Conservation (phyloP, 1,140 invertebrate species). For the Nephila pilipes region DNA sequence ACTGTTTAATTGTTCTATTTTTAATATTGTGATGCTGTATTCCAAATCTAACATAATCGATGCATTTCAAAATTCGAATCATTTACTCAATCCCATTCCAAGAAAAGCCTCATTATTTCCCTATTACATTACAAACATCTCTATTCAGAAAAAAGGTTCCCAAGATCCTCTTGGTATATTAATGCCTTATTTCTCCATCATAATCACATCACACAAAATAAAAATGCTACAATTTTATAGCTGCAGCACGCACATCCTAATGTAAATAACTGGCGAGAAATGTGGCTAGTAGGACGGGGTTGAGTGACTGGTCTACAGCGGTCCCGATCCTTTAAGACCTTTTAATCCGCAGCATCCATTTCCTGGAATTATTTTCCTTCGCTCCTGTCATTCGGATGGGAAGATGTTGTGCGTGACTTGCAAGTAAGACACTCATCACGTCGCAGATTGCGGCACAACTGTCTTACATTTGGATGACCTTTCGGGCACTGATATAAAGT, state of each 20-base stretch:
- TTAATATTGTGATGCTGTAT: no score
- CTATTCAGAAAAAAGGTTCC: no score
- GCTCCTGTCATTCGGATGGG: constrained; percentile 40
- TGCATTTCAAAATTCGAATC: no score
- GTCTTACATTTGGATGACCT: not conserved
- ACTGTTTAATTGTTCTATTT: no score
- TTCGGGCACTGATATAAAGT: no score
- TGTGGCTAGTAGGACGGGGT: not conserved
- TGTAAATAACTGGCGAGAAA: not conserved
- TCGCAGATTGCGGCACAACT: not conserved
- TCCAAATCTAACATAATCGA: no score
- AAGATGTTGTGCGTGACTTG: constrained; percentile 27
- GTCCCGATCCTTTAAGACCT: constrained; percentile 52
- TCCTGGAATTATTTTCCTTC: constrained; percentile 51
- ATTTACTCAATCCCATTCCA: no score
- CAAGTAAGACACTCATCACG: not conserved
- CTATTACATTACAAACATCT: no score
- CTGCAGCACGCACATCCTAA: not conserved
- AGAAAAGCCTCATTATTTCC: no score
- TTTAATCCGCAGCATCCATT: constrained; percentile 56
- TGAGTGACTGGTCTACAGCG: constrained; percentile 30
- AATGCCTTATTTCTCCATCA: no score
- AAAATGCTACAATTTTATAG: not conserved
- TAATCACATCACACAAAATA: no score
- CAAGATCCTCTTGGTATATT: no score